Percentiles rank a stretch among this genome's conserved stretches.
Conservation (phyloP, 2,113 vertebrate species). For the Brienomyrus brachyistius region DNA sequence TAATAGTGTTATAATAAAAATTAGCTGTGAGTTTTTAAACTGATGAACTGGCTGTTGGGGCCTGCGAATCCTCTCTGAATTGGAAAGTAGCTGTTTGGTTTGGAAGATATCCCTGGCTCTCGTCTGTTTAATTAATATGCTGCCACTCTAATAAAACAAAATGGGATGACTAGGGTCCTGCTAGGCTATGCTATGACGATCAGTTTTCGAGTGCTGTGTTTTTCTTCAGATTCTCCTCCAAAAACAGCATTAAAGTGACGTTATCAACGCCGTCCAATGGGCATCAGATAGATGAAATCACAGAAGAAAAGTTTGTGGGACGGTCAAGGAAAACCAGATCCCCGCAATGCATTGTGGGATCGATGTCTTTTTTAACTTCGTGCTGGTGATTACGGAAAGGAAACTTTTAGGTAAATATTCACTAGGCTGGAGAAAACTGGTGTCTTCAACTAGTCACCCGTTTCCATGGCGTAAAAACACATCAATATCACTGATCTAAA, state of each 20-base stretch:
- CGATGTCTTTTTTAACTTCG: not conserved
- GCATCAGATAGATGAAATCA: not conserved
- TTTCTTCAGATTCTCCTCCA: not conserved
- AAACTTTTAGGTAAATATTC: not conserved
- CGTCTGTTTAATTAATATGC: not conserved
- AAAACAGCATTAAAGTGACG: not conserved
- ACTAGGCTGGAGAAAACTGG: not conserved
- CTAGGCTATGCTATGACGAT: not conserved
- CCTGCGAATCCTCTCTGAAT: not conserved
- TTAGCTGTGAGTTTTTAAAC: not conserved
- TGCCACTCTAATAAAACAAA: not conserved
- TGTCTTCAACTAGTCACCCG: not conserved
- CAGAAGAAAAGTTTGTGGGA: not conserved
- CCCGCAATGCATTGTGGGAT: not conserved
- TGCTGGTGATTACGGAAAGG: not conserved
- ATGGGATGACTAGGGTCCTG: not conserved
- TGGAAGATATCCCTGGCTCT: not conserved
- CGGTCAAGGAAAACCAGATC: not conserved
- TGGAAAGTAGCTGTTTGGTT: not conserved
- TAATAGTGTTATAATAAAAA: not conserved
- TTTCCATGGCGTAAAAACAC: not conserved
- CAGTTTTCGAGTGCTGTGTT: not conserved
- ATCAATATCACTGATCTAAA: not conserved
- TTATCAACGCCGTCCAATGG: not conserved
- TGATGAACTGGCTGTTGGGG: not conserved